A percentile compares a stretch with the other conserved stretches of the same genome.
These are phyloP conservation scores for Scolopax mira DNA, from an alignment of 2,113 vertebrate species.

Conservation along the genomic window DNA sequence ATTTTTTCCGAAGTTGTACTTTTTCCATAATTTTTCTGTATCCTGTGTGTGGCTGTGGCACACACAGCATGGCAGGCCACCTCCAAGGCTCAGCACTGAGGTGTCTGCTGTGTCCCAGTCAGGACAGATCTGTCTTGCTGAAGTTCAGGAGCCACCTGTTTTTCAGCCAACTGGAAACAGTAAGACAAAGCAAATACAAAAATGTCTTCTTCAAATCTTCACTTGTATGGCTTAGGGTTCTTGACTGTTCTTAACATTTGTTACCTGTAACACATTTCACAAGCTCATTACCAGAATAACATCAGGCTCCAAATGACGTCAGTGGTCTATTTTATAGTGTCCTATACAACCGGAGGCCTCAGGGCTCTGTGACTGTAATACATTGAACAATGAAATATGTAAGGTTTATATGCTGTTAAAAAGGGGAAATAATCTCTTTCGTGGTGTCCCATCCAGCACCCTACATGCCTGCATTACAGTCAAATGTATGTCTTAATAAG, in stretches of 20 bases:
- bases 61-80: not conserved
- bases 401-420: not conserved
- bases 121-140: not conserved
- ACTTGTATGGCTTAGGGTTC: not conserved
- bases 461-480: not conserved
- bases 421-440: not conserved
- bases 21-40: no score
- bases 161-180: not conserved
- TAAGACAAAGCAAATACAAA: not conserved
- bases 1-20: not conserved
- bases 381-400: not conserved
- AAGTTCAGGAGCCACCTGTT: not conserved
- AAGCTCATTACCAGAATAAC: not conserved
- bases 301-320: not conserved
- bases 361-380: not conserved
- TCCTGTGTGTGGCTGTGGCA: not conserved
- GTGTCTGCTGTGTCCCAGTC: not conserved
- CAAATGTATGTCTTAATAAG: not conserved
- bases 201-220: not conserved
- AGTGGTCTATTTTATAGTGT: not conserved
- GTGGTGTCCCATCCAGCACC: not conserved
- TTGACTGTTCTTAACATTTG: not conserved
- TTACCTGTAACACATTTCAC: not conserved
- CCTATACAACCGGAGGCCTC: not conserved
- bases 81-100: accelerated